Conservation (phyloP, 2,113 vertebrate genomes). For the Megaleporinus macrocephalus region DNA sequence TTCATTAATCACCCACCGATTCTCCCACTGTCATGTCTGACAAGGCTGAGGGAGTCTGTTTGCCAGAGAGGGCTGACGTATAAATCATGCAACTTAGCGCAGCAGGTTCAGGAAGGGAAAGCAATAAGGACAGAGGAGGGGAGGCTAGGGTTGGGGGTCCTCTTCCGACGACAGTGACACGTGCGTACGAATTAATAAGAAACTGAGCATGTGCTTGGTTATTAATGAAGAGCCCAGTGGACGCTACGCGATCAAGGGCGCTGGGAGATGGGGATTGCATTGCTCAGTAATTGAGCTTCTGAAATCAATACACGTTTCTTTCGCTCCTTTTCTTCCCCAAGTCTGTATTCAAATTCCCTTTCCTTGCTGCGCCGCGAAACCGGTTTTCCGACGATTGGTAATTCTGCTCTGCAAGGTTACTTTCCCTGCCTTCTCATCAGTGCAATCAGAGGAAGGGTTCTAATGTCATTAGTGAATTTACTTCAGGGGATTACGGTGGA, state of each 20-base stretch:
- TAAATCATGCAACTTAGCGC: constrained; percentile 62
- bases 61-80: constrained; percentile 52
- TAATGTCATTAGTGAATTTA: constrained; percentile 65
- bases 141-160: constrained; percentile 48
- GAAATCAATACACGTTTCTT: constrained; percentile 54
- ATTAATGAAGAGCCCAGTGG: constrained; percentile 60
- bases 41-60: constrained; percentile 50
- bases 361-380: constrained; percentile 12
- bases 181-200: constrained; percentile 64
- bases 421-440: constrained; percentile 24
- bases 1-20: constrained; percentile 63
- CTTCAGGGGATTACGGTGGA: constrained; percentile 63
- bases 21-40: constrained; percentile 56
- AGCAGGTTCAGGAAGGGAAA: constrained; percentile 53
- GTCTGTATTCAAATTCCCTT: constrained; percentile 37
- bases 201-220: constrained; percentile 52
- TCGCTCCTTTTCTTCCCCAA: constrained; percentile 6
- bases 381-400: constrained; percentile 15
- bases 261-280: constrained; percentile 37
- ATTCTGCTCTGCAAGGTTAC: constrained; percentile 28
- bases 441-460: constrained; percentile 31
- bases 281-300: constrained; percentile 59
- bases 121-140: constrained; percentile 44
- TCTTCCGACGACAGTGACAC: constrained; percentile 33
- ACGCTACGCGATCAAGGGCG: constrained; percentile 56